Evolutionary conservation across 2,888 invertebrate species (phyloP), one percentile per base, ranked within the genome.

Genomic region (Ophion obscuratus): DNA sequence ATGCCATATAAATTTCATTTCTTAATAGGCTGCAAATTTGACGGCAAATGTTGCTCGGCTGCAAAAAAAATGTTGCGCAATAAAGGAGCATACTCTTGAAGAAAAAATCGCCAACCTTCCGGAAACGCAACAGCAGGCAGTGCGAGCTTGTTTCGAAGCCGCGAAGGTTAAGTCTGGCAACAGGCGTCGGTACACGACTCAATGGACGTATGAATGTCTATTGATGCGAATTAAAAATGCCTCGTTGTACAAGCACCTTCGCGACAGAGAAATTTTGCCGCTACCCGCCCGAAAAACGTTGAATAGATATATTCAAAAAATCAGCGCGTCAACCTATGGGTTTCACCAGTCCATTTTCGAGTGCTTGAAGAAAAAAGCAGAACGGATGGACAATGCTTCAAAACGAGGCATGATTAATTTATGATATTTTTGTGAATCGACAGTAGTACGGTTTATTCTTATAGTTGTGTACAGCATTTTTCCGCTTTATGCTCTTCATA

Each of bases 261-360:
- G 66, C 66, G 36, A 66, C 4, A 66, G 36, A 27, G n/a, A 36
- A 66, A 66, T 66, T 36, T 66, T 66, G 66, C 66, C 66, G 36
- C 27, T 66, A n/a, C 66, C 36, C 31, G n/a, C 31, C 17, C 66
- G 66, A 66, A 66, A 36, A 36, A 66, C 36, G 36, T 17, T 66
- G 36, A 66, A 66, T 36, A 5, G 66, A 31, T 66, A 66, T 36
- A 66, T 66, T 36, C n/a, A 66, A 9, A 66, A 36, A 36, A 14
- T 66, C 7, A 66, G 36, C 31, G 66, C 66, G 36, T 66, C 66
- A 36, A 14, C 36, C 7, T 36, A n/a, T 27, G 66, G 31, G 36
- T 66, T 36, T 36, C 31, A 17, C 17, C 36, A 66, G 36, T n/a
- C 66, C 36, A 7, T 66, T 36, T 66, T 66, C 27, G 66, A 66